Percentiles rank a stretch among this genome's conserved stretches.
These are phyloP conservation scores for Apis dorsata DNA, from an alignment of 1,140 invertebrate genomes.

Conservation along the genomic window DNA sequence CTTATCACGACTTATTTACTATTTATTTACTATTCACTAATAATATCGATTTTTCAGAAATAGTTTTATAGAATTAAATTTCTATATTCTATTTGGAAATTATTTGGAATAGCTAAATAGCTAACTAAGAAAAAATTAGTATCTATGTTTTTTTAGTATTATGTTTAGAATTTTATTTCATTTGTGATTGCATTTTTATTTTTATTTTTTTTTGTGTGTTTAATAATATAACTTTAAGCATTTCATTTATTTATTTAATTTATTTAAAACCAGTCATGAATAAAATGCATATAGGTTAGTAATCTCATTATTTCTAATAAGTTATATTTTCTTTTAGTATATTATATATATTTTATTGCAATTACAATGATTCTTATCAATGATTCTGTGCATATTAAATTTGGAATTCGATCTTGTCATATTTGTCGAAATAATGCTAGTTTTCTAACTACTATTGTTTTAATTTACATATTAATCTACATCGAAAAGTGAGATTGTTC, in stretches of 20 bases:
- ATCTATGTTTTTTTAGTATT: too few relatives aligned
- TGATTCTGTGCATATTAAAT: not conserved
- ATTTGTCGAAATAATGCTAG: not conserved
- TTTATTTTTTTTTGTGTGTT: too few relatives aligned
- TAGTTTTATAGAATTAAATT: not conserved
- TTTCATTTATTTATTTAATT: not conserved
- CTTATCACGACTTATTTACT: not conserved
- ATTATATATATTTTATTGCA: not conserved
- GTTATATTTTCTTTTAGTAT: not conserved
- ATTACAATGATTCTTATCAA: not conserved
- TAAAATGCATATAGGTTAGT: not conserved
- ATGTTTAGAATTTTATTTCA: too few relatives aligned
- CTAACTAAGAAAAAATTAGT: not conserved
- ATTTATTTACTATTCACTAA: not conserved
- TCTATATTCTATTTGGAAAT: slow-evolving; percentile 3
- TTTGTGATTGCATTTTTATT: not conserved
- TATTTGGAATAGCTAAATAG: not conserved
- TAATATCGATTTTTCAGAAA: slow-evolving; percentile 2
- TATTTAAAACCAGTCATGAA: not conserved
- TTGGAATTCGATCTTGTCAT: not conserved
- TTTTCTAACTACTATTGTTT: not conserved
- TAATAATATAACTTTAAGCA: not conserved
- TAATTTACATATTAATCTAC: not conserved
- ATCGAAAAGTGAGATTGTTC: slow-evolving; percentile 28
- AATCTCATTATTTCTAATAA: not conserved